Evolutionary conservation across 1,140 invertebrate species (phyloP).

Genomic region (Trachymyrmex septentrionalis): DNA sequence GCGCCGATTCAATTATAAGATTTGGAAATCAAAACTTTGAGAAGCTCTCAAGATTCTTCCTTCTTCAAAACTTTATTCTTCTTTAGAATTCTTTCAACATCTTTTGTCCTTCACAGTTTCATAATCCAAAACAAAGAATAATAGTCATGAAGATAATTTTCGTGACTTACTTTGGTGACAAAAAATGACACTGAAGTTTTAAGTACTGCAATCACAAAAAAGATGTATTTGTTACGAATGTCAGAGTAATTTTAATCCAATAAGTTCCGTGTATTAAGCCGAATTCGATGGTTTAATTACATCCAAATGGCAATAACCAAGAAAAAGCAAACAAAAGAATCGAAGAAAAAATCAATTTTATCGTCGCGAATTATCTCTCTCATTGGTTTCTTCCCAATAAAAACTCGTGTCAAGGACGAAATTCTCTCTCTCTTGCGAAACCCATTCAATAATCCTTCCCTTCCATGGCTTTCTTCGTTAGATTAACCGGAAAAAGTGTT

Average conservation of each 20-base stretch:
- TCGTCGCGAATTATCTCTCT: neutral
- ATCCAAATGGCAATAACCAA: constrained; percentile 44
- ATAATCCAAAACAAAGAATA: neutral
- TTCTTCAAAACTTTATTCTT: neutral
- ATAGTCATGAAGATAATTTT: constrained; percentile 6
- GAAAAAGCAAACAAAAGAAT: neutral
- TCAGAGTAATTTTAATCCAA: constrained; percentile 29
- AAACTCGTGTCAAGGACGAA: neutral
- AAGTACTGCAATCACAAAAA: neutral
- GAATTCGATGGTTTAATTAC: constrained; percentile 60
- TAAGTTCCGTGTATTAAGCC: constrained; percentile 42
- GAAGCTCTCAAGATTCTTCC: neutral
- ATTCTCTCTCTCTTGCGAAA: neutral
- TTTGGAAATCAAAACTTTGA: neutral
- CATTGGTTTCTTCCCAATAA: neutral
- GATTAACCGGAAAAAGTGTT: neutral
- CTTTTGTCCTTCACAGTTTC: neutral
- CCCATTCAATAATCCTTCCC: neutral
- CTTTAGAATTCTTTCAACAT: neutral
- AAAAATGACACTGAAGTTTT: neutral
- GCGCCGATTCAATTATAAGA: neutral
- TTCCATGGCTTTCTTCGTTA: neutral
- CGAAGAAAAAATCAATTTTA: constrained; percentile 36
- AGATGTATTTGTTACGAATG: neutral
- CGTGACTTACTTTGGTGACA: neutral